These are phyloP conservation scores for Rhyacophila evoluta DNA, from an alignment of 2,888 invertebrate species.

Conservation along the genomic window DNA sequence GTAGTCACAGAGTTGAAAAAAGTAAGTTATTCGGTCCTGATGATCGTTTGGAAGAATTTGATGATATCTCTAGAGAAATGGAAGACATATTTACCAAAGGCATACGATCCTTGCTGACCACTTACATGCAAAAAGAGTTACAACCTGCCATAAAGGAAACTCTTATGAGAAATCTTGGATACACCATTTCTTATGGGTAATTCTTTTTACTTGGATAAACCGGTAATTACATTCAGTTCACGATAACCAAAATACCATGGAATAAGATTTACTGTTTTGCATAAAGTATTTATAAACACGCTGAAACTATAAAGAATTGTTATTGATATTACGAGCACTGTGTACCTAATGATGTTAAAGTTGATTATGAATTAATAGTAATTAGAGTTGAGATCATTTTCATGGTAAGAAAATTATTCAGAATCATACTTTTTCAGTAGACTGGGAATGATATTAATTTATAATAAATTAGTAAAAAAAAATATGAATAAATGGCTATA, in stretches of 20 bases:
- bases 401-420: no score
- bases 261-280: no score
- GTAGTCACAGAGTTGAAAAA: conserved; percentile 58
- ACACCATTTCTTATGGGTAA: conserved; percentile 86
- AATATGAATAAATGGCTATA: no score
- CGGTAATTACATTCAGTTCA: background rate
- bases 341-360: no score
- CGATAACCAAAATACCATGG: background rate
- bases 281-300: background rate
- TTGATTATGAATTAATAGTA: no score
- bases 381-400: no score
- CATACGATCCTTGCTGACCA: conserved; percentile 82
- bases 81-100: conserved; percentile 87
- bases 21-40: conserved; percentile 68
- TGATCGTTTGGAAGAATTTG: conserved; percentile 71
- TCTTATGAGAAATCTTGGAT: conserved; percentile 88
- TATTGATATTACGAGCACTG: background rate
- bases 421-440: no score
- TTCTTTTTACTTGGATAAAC: background rate
- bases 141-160: conserved; percentile 90
- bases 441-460: no score
- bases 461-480: no score
- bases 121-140: conserved; percentile 85
- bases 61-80: conserved; percentile 82
- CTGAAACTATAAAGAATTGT: background rate